Evolutionary conservation across 2,888 invertebrate species (phyloP).

Genomic region (Lordiphosa andalusiaca): DNA sequence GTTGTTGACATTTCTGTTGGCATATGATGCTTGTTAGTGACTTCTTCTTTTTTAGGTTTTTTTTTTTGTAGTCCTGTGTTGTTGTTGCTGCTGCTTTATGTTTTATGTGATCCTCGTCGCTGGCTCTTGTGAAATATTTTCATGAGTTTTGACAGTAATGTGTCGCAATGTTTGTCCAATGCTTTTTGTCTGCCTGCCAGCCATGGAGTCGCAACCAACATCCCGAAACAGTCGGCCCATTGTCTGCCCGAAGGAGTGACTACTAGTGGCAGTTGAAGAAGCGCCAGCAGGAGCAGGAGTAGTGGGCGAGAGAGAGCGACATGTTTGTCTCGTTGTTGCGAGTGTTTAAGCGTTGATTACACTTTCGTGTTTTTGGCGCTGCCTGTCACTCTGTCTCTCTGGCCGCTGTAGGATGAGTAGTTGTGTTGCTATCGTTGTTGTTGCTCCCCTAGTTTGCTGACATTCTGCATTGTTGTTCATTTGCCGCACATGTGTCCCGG

Average conservation of each 20-base stretch:
- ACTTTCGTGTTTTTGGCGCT: conserved; percentile 66
- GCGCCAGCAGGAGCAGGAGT: not conserved
- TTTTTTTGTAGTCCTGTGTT: conserved; percentile 26
- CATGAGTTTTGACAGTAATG: conserved; percentile 75
- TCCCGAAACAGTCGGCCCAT: conserved; percentile 9
- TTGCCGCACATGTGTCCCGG: no score
- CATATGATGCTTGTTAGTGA: conserved; percentile 74
- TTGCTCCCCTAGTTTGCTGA: conserved; percentile 20
- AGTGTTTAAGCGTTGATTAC: conserved; percentile 76
- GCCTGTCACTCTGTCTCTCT: conserved; percentile 59
- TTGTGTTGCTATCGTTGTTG: conserved; percentile 25
- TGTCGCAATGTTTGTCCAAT: conserved; percentile 73
- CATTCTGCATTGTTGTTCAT: conserved; percentile 1
- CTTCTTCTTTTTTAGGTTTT: conserved; percentile 59
- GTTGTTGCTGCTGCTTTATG: conserved; percentile 16
- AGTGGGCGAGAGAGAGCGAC: conserved; percentile 13
- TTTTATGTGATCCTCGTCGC: conserved; percentile 35
- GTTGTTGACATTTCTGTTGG: conserved; percentile 75
- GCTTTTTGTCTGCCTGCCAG: conserved; percentile 43
- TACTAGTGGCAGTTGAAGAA: conserved; percentile 46
- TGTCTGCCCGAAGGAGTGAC: conserved; percentile 65
- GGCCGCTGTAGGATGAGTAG: conserved; percentile 23
- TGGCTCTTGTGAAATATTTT: conserved; percentile 68
- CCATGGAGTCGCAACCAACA: conserved; percentile 18
- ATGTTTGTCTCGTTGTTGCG: conserved; percentile 50